Evolutionary conservation across 2,888 invertebrate genomes (phyloP), one percentile per base, ranked within the genome.

Genomic region (Operophtera brumata): DNA sequence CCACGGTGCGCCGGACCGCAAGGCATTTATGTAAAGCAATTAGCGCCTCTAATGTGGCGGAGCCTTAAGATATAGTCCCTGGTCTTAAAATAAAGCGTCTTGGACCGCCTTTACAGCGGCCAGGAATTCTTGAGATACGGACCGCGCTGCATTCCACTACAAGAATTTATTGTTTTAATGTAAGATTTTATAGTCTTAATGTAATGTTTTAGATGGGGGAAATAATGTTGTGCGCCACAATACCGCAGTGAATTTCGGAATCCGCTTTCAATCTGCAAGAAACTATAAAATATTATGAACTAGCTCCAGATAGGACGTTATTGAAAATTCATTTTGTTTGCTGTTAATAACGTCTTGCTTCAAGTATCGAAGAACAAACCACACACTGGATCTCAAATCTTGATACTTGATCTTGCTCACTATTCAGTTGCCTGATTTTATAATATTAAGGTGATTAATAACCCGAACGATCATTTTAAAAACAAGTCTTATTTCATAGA

Each of bases 11-110:
- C 67, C 62, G 63, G 61, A 71, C 73, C 74, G 72, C 71, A 72
- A 71, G 77, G 82, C 78, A 84, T 84, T 77, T 80, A 80, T 77
- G 80, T 84, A 82, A 83, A 83, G 84, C 84, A 84, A 86, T 87
- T 86, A 88, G 78, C 82, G 80, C 77, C 70, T 79, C 72, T 82
- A 84, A 82, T 83, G 80, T 80, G 78, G 77, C 73, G 70, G 62
- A 67, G 66, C 67, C 77, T 70, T 73, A 73, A 80, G 78, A 77
- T 72, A 60, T 62, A 57, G 49, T 53, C 61, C 64, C 58, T 48
- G 52, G 47, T 34, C 54, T 48, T 57, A 52, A 59, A 64, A 66
- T 54, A 44, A 57, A 57, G 42, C 61, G 48, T 66, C 67, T 74
- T 68, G 54, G 54, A 60, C 47, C 64, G 70, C 70, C 70, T 73